Base-by-base conservation (phyloP, 2,888 invertebrate species). In the Pachycephus smyrnensis region DNA sequence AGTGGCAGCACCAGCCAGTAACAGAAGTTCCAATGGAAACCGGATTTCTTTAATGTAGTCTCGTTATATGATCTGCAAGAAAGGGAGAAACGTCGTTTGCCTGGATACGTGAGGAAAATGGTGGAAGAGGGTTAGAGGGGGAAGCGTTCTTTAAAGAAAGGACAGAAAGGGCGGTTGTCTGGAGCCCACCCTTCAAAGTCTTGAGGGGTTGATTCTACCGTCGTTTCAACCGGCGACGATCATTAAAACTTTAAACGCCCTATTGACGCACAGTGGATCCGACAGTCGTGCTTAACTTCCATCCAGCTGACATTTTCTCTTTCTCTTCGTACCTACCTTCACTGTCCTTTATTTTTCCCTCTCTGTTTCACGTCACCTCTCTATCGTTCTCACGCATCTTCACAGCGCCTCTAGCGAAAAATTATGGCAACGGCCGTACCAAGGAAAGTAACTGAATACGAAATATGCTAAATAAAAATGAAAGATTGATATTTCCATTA, bases 171-270 rank as follows among this genome's bases (percentile, higher is more conserved):
- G 23, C 9, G 40, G 23, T 55, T 55, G 40, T 55, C 40, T 55
- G 40, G 23, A 11, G 33, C 31, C 30, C 30, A 82, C 82, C 79
- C 80, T 79, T 75, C 71, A 76, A 77, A 82, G 83, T 83, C 82
- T 84, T 80, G 82, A 84, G 84, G 83, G 86, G 86, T 86, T 88
- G 87, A 88, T 88, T 84, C 86, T 86, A 80, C 81, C 81, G 85
- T 81, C 85, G 85, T 84, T 88, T 86, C 83, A 85, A 81, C 86
- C 85, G 84, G 83, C 88, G 88, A 87, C 86, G 87, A 87, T 89
- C 89, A 88, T 89, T 90, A 90, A 89, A 90, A 90, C 87, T 90
- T 90, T 89, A 89, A 89, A 88, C 88, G 88, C 85, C 84, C 85
- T 81, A 88, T 88, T 88, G 84, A 88, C 87, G 88, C 84, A 83